Base-by-base conservation (phyloP, 1,140 invertebrate species). In the Diabrotica virgifera region DNA sequence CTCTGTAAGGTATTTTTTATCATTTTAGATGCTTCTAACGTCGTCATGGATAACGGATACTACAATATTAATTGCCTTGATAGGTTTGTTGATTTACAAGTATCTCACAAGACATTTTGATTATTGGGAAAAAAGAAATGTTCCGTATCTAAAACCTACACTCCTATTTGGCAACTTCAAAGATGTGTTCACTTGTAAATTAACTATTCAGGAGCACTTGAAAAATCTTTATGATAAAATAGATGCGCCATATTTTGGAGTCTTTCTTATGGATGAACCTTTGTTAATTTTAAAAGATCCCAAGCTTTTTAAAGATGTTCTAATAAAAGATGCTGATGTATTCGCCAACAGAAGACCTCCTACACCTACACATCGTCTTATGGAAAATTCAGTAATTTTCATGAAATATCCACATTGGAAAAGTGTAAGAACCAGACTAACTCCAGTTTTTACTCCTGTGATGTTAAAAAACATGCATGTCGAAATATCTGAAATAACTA, bases 271-370 rank as follows among this genome's bases (percentile, higher is more conserved):
- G 9, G 55, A 68, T 40, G 61, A 65, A 50, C 70, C 70, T 6
- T 13, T 52, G 7, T 13, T 65, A 50, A 40, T 80, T 38, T 56
- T 85, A 0, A 67, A 80, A 65, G 82, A 85, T 70, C 79, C 82
- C 8, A 82, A 86, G 5, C 62, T 87, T 9, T 81, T 87, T 0
- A 86, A 84, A 74, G 68, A 77, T 36, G 70, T 87, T 40, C 76
- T 82, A 55, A 82, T 85, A 24, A 79, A 80, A 70, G 84, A 87
- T 73, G 86, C 85, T 74, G 81, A 85, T 65, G 71, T 83, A 75
- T 86, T 87, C 67, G 74, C 79, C 10, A 82, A 86, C 66, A 75
- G 80, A 9, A 64, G 36, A 7, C 52, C 64, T 0, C 12, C 53
- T 3, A 50, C 62, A 13, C 50, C 58, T 37, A 60, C 53, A 62